Percentiles rank a stretch among this genome's conserved stretches.
Conservation (phyloP, 2,888 invertebrate species). For the Amblyjoppa fuscipennis region DNA sequence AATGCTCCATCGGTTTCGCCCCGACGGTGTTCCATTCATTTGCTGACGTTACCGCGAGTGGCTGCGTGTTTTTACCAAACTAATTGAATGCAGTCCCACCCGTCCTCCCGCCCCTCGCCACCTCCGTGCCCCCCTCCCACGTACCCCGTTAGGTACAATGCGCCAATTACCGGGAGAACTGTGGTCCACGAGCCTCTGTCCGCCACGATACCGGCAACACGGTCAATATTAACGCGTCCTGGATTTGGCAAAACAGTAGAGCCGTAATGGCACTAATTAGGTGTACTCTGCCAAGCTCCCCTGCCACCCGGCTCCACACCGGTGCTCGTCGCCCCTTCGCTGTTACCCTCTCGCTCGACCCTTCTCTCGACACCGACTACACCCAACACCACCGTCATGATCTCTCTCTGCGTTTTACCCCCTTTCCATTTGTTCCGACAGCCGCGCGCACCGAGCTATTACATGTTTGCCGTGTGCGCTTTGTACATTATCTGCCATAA, state of each 20-base stretch:
- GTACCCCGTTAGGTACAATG: conserved; percentile 73
- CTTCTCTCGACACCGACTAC: neutral
- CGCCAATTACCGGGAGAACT: conserved; percentile 78
- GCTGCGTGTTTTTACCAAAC: conserved; percentile 78
- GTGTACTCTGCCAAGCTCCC: conserved; percentile 73
- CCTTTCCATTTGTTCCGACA: conserved; percentile 64
- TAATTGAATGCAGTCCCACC: conserved; percentile 79
- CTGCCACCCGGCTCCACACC: conserved; percentile 36
- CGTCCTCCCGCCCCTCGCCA: neutral
- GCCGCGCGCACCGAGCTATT: neutral
- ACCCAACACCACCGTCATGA: conserved; percentile 11
- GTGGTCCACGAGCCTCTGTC: conserved; percentile 69
- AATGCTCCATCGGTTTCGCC: conserved; percentile 47
- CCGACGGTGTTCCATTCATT: conserved; percentile 75
- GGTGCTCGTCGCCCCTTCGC: conserved; percentile 52
- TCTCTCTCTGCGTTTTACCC: conserved; percentile 39
- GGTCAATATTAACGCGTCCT: conserved; percentile 79
- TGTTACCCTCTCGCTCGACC: conserved; percentile 29
- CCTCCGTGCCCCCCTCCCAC: neutral
- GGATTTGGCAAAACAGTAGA: conserved; percentile 79
- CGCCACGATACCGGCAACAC: conserved; percentile 35
- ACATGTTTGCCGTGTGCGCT: neutral
- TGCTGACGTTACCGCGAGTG: conserved; percentile 76
- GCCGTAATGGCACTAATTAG: conserved; percentile 80
- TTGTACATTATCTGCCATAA: neutral